phyloP scores from a whole-genome alignment of 1,140 invertebrate genomes.

The Brachionus koreanus region DNA sequence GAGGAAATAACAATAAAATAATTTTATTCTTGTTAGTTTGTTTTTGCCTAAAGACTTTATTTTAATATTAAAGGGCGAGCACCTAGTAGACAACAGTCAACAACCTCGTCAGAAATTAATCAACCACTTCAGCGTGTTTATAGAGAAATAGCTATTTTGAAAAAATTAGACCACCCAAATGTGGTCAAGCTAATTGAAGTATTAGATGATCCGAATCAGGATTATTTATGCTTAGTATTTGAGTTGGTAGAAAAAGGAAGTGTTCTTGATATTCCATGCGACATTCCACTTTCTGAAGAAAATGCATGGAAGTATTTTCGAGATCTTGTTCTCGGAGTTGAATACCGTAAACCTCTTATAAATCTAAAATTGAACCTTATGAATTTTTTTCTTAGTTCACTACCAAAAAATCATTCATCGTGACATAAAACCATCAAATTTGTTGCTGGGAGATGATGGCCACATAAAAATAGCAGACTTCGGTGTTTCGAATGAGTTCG shows the following conservation, averaged over 20 bases:
- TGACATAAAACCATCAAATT: slow-evolving; percentile 92
- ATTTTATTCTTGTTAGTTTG: background rate
- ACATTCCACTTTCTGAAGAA: slow-evolving; percentile 75
- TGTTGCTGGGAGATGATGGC: slow-evolving; percentile 90
- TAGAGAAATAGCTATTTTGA: slow-evolving; percentile 89
- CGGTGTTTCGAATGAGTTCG: slow-evolving; percentile 92
- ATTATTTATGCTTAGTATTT: slow-evolving; percentile 69
- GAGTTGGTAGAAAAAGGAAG: slow-evolving; percentile 64
- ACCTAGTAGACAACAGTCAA: slow-evolving; percentile 53
- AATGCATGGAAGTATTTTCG: slow-evolving; percentile 82
- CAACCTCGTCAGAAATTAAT: slow-evolving; percentile 49
- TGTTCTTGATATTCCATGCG: slow-evolving; percentile 79
- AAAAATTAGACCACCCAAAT: slow-evolving; percentile 93
- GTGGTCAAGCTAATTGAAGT: slow-evolving; percentile 90
- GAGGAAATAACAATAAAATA: background rate
- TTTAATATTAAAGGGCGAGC: slow-evolving; percentile 50
- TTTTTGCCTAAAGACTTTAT: background rate
- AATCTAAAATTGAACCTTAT: background rate
- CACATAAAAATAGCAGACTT: slow-evolving; percentile 97
- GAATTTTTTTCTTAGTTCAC: slow-evolving; percentile 69
- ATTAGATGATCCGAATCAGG: slow-evolving; percentile 86
- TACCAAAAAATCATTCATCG: slow-evolving; percentile 87
- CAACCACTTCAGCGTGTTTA: slow-evolving; percentile 81
- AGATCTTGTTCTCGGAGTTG: slow-evolving; percentile 82
- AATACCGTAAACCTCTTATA: slow-evolving; percentile 75